These are phyloP conservation scores for Blera fallax DNA, from an alignment of 2,888 invertebrate species.

Conservation along the genomic window DNA sequence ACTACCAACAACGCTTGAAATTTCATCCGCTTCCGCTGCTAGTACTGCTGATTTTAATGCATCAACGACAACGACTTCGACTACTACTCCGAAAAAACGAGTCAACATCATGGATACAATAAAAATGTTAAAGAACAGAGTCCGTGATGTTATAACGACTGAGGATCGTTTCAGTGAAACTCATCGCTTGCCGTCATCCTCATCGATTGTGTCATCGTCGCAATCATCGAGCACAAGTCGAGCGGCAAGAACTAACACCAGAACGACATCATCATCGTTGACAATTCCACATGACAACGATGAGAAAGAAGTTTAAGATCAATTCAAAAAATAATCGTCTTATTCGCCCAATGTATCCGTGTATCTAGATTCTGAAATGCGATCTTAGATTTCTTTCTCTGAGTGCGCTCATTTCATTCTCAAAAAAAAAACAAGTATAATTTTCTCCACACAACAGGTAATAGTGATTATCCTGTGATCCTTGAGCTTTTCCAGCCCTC, in stretches of 20 bases:
- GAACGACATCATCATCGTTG: slow-evolving; percentile 40
- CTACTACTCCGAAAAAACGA: slow-evolving; percentile 52
- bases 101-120: slow-evolving; percentile 69
- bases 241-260: slow-evolving; percentile 34
- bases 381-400: slow-evolving; percentile 56
- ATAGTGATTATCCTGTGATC: slow-evolving; percentile 50
- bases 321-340: not conserved
- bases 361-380: not conserved
- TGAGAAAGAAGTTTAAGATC: slow-evolving; percentile 60
- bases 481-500: slow-evolving; percentile 47
- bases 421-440: slow-evolving; percentile 24
- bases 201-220: slow-evolving; percentile 19
- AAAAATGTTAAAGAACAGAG: slow-evolving; percentile 63
- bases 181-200: slow-evolving; percentile 64
- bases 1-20: slow-evolving; percentile 57
- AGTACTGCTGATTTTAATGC: slow-evolving; percentile 20
- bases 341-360: not conserved
- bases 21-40: slow-evolving; percentile 60
- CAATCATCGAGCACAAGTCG: slow-evolving; percentile 37
- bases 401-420: slow-evolving; percentile 43
- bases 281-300: slow-evolving; percentile 36
- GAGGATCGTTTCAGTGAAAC: slow-evolving; percentile 67
- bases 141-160: slow-evolving; percentile 67
- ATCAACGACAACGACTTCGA: slow-evolving; percentile 30
- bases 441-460: slow-evolving; percentile 48